Base-by-base conservation (phyloP, 2,888 invertebrate genomes). In the Erebia palarica region DNA sequence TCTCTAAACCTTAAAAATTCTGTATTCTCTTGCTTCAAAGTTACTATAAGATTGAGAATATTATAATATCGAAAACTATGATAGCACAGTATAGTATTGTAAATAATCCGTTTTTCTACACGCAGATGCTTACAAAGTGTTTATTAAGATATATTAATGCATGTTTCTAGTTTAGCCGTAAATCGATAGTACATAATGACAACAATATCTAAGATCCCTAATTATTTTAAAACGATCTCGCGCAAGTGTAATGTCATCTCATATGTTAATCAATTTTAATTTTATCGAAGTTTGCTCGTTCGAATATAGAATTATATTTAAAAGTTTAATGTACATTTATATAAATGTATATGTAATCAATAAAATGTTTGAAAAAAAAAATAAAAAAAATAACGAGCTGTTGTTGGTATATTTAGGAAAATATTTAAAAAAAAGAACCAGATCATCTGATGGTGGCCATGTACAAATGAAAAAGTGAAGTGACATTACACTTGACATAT, bases 361-460 rank as follows among this genome's bases (percentile, higher is more conserved):
- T 88, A 86, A 87, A 89, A 86, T 83, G 82, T 83, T 78, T 67
- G 65, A 80, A 81, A 82, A 79, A 79, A 79, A 78, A 83, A 81
- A 79, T 82, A 87, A 83, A 86, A 87, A 85, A 85, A 83, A 82
- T 78, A 79, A 83, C 90, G 92, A 92, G 91, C 91, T 88, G 90
- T 93, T 93, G 93, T 93, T 93, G 93, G 92, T 93, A 93, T 93
- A 92, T 93, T 93, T 93, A 93, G 92, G 82, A 89, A 92, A 93
- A 91, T 90, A 89, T 90, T 87, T 90, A 89, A 86, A 83, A 81
- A 80, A 77, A 80, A 81, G 81, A 91, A 88, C 88, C 95, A 95
- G 95, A 95, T 94, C 95, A 95, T 95, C 95, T 95, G 95, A 95
- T 95, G 95, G 93, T 94, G 91, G 86, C 93, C 94, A 95, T 94